Evolutionary conservation across 2,888 invertebrate species (phyloP).

Genomic region (Eurytoma californica): DNA sequence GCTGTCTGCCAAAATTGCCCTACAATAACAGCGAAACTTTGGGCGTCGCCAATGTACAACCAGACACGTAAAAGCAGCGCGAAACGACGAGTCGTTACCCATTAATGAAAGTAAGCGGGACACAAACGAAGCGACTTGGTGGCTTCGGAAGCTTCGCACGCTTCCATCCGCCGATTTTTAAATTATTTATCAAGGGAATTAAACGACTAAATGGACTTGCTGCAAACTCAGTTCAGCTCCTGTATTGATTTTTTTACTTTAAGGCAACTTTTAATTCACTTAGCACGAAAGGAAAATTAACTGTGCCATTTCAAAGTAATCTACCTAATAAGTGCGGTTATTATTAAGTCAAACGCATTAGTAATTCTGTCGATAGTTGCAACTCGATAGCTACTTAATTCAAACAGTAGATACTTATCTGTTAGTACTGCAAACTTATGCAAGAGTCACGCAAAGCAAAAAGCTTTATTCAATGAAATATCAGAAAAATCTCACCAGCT

Average conservation of each 20-base stretch:
- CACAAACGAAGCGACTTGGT: not conserved
- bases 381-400: too few species aligned
- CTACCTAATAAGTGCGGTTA: too few species aligned
- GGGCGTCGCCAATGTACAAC: not conserved
- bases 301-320: too few species aligned
- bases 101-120: conserved; percentile 22
- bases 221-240: not conserved
- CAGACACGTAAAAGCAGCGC: conserved; percentile 29
- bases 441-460: too few species aligned
- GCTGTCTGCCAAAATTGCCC: conserved; percentile 30
- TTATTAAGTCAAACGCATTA: too few species aligned
- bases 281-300: too few species aligned
- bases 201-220: not conserved
- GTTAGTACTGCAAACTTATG: too few species aligned
- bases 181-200: conserved; percentile 35
- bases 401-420: too few species aligned
- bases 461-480: too few species aligned
- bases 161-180: not conserved
- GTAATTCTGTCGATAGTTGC: too few species aligned
- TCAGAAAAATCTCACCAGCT: too few species aligned
- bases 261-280: too few species aligned
- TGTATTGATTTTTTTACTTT: not conserved
- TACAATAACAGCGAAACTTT: conserved; percentile 12
- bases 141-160: not conserved
- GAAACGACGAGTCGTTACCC: conserved; percentile 35